Base-by-base conservation (phyloP, 2,888 invertebrate genomes). In the Leucozona laternaria region DNA sequence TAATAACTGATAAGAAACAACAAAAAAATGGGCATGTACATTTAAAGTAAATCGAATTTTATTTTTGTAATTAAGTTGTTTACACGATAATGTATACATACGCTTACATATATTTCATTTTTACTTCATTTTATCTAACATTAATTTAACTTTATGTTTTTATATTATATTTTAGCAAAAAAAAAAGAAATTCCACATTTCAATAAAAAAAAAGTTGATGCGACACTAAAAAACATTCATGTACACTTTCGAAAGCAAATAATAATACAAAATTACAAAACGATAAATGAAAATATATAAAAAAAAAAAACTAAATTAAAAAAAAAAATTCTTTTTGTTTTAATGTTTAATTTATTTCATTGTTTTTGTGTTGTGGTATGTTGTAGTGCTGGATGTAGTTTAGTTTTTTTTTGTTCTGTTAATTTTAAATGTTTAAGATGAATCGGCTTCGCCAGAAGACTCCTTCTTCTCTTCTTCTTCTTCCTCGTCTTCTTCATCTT, bases 41-140 rank as follows among this genome's bases (percentile, higher is more conserved):
- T 64, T 48, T 13, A 66, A 66, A 75, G 73, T 70, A 79, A 70
- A 72, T 66, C 70, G 57, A 84, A 79, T 64, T 79, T 79, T 79
- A 75, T 84, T 79, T 53, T 75, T 84, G 57, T 71, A 71, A 71
- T 70, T 34, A 75, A 79, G 55, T 72, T 76, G 76, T 79, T 84
- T 81, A 64, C 68, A 73, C 55, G 57, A 28, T 71, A 45, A 79
- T 79, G 75, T 66, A 68, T 68, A 77, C 79, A 76, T 73, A 79
- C 71, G 66, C 72, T 70, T 80, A 85, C 66, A 77, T 77, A 57
- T 76, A 79, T 55, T 34, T 83, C 43, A 20, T 62, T 50, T 68
- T 68, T 48, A 57, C 55, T 79, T 79, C 73, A 73, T 73, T 76
- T 80, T 68, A 80, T 85, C 77, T 85, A 85, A 62, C 73, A 62